These are phyloP conservation scores for Hippocampus abdominalis DNA, from an alignment of 2,113 vertebrate species.

Conservation along the genomic window DNA sequence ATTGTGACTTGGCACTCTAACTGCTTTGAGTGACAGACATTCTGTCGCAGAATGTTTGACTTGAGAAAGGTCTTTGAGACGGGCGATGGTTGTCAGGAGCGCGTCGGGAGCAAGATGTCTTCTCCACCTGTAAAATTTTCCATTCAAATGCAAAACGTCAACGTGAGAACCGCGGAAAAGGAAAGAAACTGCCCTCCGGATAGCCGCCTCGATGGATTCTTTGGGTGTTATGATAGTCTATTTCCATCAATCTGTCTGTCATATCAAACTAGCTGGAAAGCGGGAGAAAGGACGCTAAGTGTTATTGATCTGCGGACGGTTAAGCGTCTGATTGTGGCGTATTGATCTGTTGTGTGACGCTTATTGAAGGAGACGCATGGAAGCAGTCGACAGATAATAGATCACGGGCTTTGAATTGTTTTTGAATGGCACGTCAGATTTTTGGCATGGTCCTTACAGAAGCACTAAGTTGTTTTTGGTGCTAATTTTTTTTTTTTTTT, in stretches of 20 bases:
- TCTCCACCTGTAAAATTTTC: slow-evolving; percentile 26
- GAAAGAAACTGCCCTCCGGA: slow-evolving; percentile 33
- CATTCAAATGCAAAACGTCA: slow-evolving; percentile 32
- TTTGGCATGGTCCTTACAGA: too few species aligned
- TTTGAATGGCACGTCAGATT: too few species aligned
- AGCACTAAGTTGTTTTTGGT: too few species aligned
- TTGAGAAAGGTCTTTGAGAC: slow-evolving; percentile 35
- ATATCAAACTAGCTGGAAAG: slow-evolving; percentile 46
- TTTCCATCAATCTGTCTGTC: slow-evolving; percentile 43
- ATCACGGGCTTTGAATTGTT: slow-evolving; percentile 12
- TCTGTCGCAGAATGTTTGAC: slow-evolving; percentile 43
- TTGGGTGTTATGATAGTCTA: slow-evolving; percentile 13
- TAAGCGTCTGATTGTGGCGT: slow-evolving; percentile 40
- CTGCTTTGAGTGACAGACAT: slow-evolving; percentile 50
- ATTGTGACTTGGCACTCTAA: slow-evolving; percentile 29
- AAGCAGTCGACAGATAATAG: slow-evolving; percentile 50
- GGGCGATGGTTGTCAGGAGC: slow-evolving; percentile 25
- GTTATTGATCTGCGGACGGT: slow-evolving; percentile 58
- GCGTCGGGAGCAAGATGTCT: slow-evolving; percentile 43
- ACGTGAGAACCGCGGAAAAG: background rate
- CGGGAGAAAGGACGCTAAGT: slow-evolving; percentile 43
- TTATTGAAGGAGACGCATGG: slow-evolving; percentile 50
- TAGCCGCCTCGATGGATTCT: background rate
- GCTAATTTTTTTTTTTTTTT: too few species aligned
- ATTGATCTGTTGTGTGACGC: slow-evolving; percentile 42